Conservation (phyloP, 2,797 vertebrate species). For the Adelosebastes latens region DNA sequence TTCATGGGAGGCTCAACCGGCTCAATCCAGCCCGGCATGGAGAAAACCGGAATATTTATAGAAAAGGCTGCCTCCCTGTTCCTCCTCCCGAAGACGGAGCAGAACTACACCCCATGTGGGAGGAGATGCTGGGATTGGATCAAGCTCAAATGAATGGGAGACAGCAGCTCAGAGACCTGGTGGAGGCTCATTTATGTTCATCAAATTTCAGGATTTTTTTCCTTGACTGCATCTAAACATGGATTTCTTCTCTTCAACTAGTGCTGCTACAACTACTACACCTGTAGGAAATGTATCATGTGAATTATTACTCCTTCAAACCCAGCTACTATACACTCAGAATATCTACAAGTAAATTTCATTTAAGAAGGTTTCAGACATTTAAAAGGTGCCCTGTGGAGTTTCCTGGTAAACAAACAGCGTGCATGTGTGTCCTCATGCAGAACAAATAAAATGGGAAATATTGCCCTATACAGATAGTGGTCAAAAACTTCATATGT, state of each 20-base stretch:
- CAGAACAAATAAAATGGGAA: background rate
- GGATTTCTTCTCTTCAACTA: background rate
- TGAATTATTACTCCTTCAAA: background rate
- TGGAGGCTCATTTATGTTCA: background rate
- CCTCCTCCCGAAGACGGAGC: conserved; percentile 55
- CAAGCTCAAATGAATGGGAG: conserved; percentile 35
- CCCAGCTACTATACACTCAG: background rate
- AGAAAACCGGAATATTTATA: conserved; percentile 80
- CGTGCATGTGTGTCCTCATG: background rate
- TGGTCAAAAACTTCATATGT: background rate
- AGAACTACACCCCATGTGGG: conserved; percentile 60
- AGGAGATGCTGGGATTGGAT: conserved; percentile 55
- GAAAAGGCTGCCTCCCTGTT: conserved; percentile 67
- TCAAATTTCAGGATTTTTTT: background rate
- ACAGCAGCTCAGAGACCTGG: background rate
- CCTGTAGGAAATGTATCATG: background rate
- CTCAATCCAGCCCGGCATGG: conserved; percentile 66
- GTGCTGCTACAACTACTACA: background rate
- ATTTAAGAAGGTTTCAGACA: background rate
- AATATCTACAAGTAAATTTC: background rate
- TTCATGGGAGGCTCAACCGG: conserved; percentile 65
- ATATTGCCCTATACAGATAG: background rate
- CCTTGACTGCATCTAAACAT: background rate
- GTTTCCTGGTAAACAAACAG: background rate
- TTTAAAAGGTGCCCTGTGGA: background rate